Conservation (phyloP, 64 coral and sea anemone species). For the Actinia tenebrosa region DNA sequence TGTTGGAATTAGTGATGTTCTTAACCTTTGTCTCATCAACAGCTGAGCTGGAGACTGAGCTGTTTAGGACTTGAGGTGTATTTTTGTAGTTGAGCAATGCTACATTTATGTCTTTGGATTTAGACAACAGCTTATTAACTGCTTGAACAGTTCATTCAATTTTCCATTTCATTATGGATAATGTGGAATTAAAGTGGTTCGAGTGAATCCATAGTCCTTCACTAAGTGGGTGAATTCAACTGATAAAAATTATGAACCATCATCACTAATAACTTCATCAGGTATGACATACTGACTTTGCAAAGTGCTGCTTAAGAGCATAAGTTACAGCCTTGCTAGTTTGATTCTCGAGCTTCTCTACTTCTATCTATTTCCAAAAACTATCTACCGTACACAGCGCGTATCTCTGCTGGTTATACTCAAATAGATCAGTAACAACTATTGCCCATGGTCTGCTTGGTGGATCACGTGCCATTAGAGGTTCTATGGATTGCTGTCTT, state of each 20-base stretch:
- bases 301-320: constrained; percentile 47
- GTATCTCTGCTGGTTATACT: background rate
- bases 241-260: constrained; percentile 29
- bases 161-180: too few relatives aligned
- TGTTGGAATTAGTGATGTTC: too few relatives aligned
- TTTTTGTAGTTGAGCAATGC: too few relatives aligned
- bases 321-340: constrained; percentile 32
- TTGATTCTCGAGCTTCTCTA: constrained; percentile 10
- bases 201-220: too few relatives aligned
- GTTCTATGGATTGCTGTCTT: constrained; percentile 26
- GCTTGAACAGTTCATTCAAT: background rate
- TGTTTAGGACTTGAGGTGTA: too few relatives aligned
- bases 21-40: too few relatives aligned
- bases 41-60: too few relatives aligned
- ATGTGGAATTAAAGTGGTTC: too few relatives aligned
- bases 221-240: constrained; percentile 18
- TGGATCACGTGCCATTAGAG: constrained; percentile 30
- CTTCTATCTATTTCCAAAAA: constrained; percentile 62
- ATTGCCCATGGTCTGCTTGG: constrained; percentile 58
- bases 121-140: too few relatives aligned
- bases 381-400: constrained; percentile 35
- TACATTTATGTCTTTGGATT: too few relatives aligned
- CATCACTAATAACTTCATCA: constrained; percentile 50
- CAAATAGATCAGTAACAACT: constrained; percentile 46
- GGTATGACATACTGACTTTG: constrained; percentile 32